Percentiles rank a stretch among this genome's conserved stretches.
phyloP scores from a whole-genome alignment of 2,113 vertebrate genomes.

The Gobius niger region DNA sequence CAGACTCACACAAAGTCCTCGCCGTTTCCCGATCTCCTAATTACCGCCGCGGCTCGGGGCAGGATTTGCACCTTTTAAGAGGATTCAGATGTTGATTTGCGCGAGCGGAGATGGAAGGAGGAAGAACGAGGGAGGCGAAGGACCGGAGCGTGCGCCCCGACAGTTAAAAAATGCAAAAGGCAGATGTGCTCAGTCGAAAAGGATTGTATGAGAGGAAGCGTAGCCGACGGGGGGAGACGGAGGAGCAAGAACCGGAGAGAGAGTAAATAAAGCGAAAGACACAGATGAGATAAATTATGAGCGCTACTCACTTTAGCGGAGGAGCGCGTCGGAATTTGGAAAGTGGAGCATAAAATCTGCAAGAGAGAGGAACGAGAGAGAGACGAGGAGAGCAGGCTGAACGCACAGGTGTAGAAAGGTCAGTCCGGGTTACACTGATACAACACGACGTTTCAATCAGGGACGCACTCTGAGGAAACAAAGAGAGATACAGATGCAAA shows the following conservation, averaged over 20 bases:
- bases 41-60: background rate
- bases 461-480: too few species aligned
- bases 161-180: slow-evolving; percentile 6
- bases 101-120: background rate
- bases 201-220: slow-evolving; percentile 12
- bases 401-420: background rate
- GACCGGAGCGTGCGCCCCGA: background rate
- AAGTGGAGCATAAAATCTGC: slow-evolving; percentile 40
- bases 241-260: background rate
- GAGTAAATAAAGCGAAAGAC: background rate
- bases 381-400: background rate
- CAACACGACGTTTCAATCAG: background rate
- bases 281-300: slow-evolving; percentile 15
- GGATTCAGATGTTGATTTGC: slow-evolving; percentile 1
- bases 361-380: slow-evolving; percentile 2
- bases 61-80: slow-evolving; percentile 9
- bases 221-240: slow-evolving; percentile 6
- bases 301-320: slow-evolving; percentile 5
- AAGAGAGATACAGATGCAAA: too few species aligned
- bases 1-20: background rate
- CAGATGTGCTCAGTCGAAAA: slow-evolving; percentile 12
- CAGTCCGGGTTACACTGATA: background rate
- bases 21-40: slow-evolving; percentile 1
- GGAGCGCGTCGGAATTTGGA: background rate
- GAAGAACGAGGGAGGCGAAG: background rate